Evolutionary conservation across 2,888 invertebrate genomes (phyloP).

Genomic region (Pollenia griseotomentosa): DNA sequence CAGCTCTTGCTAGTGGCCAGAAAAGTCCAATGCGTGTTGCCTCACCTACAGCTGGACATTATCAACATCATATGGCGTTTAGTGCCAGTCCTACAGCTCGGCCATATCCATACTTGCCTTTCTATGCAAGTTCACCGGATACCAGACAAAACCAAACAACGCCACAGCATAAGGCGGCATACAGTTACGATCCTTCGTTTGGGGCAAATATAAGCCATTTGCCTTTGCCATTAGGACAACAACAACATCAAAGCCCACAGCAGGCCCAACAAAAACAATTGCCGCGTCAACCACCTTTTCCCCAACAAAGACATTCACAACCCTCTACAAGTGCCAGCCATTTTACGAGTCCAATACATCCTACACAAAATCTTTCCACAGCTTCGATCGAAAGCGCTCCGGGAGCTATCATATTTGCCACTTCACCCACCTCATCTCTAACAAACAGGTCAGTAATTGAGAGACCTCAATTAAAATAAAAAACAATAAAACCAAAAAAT

Average conservation of each 20-base stretch:
- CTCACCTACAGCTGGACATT: constrained; percentile 63
- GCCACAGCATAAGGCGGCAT: constrained; percentile 73
- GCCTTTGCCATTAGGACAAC: constrained; percentile 74
- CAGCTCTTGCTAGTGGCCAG: constrained; percentile 32
- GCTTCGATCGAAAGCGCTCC: constrained; percentile 75
- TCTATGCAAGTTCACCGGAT: constrained; percentile 80
- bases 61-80: constrained; percentile 75
- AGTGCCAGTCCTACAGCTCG: constrained; percentile 80
- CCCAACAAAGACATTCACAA: constrained; percentile 70
- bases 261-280: constrained; percentile 57
- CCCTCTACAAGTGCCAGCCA: constrained; percentile 54
- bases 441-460: constrained; percentile 69
- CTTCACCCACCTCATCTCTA: constrained; percentile 73
- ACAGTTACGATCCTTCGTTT: constrained; percentile 80
- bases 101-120: constrained; percentile 79
- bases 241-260: constrained; percentile 65
- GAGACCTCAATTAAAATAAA: constrained; percentile 38
- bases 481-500: neutral
- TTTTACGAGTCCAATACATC: constrained; percentile 58
- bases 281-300: constrained; percentile 71
- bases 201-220: constrained; percentile 78
- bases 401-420: constrained; percentile 76
- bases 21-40: constrained; percentile 61
- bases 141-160: constrained; percentile 18
- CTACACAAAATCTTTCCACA: constrained; percentile 58